Percentiles rank a stretch among this genome's conserved stretches.
phyloP scores from a whole-genome alignment of 2,888 invertebrate species.

The Candidula unifasciata region DNA sequence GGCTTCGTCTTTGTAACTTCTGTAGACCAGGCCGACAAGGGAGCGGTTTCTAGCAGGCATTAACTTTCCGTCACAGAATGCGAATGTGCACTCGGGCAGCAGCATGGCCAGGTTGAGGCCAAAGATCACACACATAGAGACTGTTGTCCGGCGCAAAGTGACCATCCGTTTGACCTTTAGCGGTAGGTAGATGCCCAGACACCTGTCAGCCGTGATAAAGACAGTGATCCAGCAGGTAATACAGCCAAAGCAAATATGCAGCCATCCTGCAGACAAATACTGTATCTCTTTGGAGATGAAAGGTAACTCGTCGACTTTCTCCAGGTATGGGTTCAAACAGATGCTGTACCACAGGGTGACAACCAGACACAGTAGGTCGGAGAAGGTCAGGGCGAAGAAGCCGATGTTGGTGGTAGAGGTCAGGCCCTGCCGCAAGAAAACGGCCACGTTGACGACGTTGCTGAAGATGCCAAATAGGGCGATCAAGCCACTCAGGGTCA shows the following conservation, averaged over 20 bases:
- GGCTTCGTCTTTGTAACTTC: background rate
- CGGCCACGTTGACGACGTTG: conserved; percentile 17
- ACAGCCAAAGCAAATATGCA: conserved; percentile 11
- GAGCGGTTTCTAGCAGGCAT: background rate
- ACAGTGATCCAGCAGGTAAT: conserved; percentile 30
- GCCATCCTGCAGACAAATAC: conserved; percentile 6
- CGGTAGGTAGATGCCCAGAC: background rate
- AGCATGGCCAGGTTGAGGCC: background rate
- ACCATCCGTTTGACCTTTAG: conserved; percentile 23
- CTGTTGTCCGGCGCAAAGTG: background rate
- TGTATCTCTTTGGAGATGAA: conserved; percentile 18
- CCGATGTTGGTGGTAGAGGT: conserved; percentile 19
- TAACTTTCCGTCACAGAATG: conserved; percentile 14
- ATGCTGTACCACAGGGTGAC: background rate
- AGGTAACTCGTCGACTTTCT: background rate
- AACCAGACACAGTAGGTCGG: background rate
- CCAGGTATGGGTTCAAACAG: background rate
- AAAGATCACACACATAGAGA: background rate
- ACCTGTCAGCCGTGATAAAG: conserved; percentile 15
- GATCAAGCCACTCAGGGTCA: background rate
- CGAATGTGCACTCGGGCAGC: background rate
- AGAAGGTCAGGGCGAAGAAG: conserved; percentile 11
- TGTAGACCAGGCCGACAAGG: background rate
- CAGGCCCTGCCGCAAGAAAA: conserved; percentile 13
- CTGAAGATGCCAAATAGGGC: background rate